phyloP scores from a whole-genome alignment of 2,797 vertebrate genomes.

The Gadopsis bispinosus region DNA sequence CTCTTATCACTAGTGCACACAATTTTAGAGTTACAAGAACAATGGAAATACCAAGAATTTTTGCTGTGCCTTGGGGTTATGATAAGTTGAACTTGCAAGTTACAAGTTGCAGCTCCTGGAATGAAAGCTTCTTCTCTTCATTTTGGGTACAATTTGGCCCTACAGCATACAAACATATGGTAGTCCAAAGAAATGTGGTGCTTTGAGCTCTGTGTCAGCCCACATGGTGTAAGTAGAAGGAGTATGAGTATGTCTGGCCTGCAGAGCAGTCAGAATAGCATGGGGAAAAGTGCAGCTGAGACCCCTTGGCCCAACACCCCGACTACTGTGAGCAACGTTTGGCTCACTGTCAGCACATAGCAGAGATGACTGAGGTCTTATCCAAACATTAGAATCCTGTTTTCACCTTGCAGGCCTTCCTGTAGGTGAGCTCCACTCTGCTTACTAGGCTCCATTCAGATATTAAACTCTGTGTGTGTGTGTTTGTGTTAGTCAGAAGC shows the following conservation, averaged over 20 bases:
- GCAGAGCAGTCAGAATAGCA: conserved; percentile 18
- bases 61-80: neutral
- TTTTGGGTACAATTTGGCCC: neutral
- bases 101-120: neutral
- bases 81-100: neutral
- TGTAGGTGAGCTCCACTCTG: conserved; percentile 70
- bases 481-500: conserved; percentile 34
- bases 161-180: neutral
- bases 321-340: conserved; percentile 56
- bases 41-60: neutral
- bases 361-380: conserved; percentile 82
- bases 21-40: neutral
- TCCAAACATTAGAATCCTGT: conserved; percentile 78
- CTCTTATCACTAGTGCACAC: conserved; percentile 3
- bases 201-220: conserved; percentile 6
- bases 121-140: neutral
- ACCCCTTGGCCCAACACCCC: conserved; percentile 20
- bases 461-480: conserved; percentile 7
- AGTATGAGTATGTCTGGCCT: conserved; percentile 30
- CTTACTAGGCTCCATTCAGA: conserved; percentile 56
- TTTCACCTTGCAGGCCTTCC: conserved; percentile 82
- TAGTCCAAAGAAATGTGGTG: neutral
- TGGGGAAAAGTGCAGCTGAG: conserved; percentile 22
- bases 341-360: conserved; percentile 81
- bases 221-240: conserved; percentile 15